A percentile compares a stretch with the other conserved stretches of the same genome.
Conservation (phyloP, 2,888 invertebrate genomes). For the Drosophila lutescens region DNA sequence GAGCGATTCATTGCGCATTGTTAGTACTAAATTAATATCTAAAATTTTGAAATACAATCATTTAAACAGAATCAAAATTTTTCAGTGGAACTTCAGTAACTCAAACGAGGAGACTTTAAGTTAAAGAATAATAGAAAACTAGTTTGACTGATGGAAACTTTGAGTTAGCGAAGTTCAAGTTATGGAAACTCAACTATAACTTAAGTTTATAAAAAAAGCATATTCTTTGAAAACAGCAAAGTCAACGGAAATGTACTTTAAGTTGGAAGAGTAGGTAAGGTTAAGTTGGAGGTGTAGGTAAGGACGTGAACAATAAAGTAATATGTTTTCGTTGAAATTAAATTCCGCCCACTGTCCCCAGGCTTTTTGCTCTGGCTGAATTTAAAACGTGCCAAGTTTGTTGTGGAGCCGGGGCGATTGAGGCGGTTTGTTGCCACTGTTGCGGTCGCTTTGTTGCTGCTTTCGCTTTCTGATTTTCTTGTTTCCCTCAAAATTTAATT, state of each 20-base stretch:
- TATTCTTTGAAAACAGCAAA: neutral
- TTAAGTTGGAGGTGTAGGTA: too few relatives aligned
- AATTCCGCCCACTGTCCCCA: constrained; percentile 16
- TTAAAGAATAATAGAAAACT: too few relatives aligned
- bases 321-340: constrained; percentile 2
- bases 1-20: too few relatives aligned
- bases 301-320: neutral
- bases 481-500: constrained; percentile 63
- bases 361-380: constrained; percentile 40
- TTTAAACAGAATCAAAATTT: too few relatives aligned
- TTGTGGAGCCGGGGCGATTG: constrained; percentile 1
- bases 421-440: constrained; percentile 7
- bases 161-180: too few relatives aligned
- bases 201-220: neutral
- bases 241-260: neutral
- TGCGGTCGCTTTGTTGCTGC: constrained; percentile 35
- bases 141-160: too few relatives aligned
- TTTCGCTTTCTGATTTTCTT: constrained; percentile 6
- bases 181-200: too few relatives aligned
- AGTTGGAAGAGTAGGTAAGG: too few relatives aligned
- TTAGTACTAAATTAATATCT: neutral
- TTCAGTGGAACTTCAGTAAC: too few relatives aligned
- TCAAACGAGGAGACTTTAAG: too few relatives aligned
- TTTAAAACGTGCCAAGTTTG: constrained; percentile 49
- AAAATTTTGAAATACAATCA: too few relatives aligned